Evolutionary conservation across 2,888 invertebrate genomes (phyloP).

Genomic region (Hypselothyrea guttata): DNA sequence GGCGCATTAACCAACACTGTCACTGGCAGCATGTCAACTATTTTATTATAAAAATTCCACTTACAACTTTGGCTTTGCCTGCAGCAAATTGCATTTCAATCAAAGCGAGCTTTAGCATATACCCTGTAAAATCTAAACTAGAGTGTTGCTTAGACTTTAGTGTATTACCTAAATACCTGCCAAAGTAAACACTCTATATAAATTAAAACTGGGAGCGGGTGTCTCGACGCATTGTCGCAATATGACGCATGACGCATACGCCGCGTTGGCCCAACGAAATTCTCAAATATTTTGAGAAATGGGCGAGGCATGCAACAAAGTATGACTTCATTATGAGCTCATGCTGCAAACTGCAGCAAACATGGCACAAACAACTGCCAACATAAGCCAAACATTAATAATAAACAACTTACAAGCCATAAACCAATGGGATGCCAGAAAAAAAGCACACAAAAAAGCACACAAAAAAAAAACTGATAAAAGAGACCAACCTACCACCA

Average conservation of each 20-base stretch:
- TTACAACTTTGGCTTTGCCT: too few relatives aligned
- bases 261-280: slow-evolving; percentile 38
- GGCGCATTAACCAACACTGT: too few relatives aligned
- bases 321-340: slow-evolving; percentile 70
- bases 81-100: too few relatives aligned
- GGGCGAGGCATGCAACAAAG: slow-evolving; percentile 42
- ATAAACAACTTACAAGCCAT: slow-evolving; percentile 77
- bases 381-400: slow-evolving; percentile 72
- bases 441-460: slow-evolving; percentile 6
- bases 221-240: slow-evolving; percentile 45
- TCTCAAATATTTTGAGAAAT: slow-evolving; percentile 45
- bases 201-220: background rate
- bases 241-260: slow-evolving; percentile 68
- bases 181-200: too few relatives aligned
- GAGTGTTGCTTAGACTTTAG: too few relatives aligned
- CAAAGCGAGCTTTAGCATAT: too few relatives aligned
- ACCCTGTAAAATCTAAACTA: too few relatives aligned
- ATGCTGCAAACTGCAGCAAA: slow-evolving; percentile 54
- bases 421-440: slow-evolving; percentile 69
- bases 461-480: background rate
- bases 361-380: slow-evolving; percentile 44
- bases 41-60: too few relatives aligned
- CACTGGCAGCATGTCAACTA: too few relatives aligned
- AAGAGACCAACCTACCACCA: slow-evolving; percentile 31
- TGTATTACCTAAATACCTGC: too few relatives aligned